phyloP scores from a whole-genome alignment of 2,797 vertebrate species.

The Acanthis flammea region DNA sequence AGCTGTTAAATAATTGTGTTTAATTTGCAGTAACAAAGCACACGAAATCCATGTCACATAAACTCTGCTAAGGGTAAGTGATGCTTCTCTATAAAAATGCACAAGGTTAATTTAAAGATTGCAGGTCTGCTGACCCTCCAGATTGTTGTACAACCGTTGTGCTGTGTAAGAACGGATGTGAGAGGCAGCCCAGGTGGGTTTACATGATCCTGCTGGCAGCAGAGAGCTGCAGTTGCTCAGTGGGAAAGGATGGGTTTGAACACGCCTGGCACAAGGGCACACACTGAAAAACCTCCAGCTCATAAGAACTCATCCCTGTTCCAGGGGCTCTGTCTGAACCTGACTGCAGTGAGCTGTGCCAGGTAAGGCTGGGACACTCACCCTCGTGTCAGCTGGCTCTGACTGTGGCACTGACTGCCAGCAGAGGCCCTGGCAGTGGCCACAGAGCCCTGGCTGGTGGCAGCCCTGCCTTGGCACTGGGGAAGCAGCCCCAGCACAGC shows the following conservation, averaged over 20 bases:
- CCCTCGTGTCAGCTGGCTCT: rapidly evolving
- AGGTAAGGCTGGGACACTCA: background rate
- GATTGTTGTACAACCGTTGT: background rate
- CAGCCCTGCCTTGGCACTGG: background rate
- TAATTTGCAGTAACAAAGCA: background rate
- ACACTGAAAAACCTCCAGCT: background rate
- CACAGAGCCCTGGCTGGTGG: rapidly evolving
- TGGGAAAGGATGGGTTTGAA: background rate
- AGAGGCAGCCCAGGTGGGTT: background rate
- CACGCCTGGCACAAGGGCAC: background rate
- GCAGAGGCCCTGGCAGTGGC: background rate
- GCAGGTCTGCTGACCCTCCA: background rate
- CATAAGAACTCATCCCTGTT: background rate
- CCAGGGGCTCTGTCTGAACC: background rate
- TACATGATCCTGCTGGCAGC: background rate
- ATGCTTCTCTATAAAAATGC: background rate
- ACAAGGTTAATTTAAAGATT: background rate
- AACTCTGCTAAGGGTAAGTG: background rate
- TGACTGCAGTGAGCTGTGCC: background rate
- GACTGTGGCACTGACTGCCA: background rate
- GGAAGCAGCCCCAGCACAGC: background rate
- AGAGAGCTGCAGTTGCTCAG: background rate
- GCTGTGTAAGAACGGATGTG: background rate
- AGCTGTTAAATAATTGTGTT: background rate
- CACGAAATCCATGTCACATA: background rate